phyloP scores from a whole-genome alignment of 1,140 invertebrate genomes.

The Paracyclopina nana region DNA sequence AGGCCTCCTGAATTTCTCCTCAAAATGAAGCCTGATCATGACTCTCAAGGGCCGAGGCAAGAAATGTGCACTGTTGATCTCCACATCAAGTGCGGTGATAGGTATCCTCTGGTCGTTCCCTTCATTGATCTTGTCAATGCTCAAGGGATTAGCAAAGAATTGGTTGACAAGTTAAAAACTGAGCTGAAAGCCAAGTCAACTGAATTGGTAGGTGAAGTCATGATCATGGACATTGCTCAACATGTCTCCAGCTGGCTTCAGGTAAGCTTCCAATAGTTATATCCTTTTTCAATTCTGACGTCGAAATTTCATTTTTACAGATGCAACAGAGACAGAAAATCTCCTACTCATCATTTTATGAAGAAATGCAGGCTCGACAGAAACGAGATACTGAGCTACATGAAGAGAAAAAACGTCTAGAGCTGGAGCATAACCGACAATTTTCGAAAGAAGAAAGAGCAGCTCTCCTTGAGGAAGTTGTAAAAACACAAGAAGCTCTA shows the following conservation, averaged over 20 bases:
- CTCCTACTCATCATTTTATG: constrained; percentile 18
- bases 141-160: constrained; percentile 19
- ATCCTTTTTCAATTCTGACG: too few relatives aligned
- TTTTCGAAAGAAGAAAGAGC: too few relatives aligned
- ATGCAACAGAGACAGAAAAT: constrained; percentile 5
- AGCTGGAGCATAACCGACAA: too few relatives aligned
- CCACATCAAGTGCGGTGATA: neutral
- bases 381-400: constrained; percentile 20
- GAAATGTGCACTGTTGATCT: neutral
- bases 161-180: constrained; percentile 18
- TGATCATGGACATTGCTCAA: constrained; percentile 20
- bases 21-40: constrained; percentile 12
- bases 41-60: constrained; percentile 17
- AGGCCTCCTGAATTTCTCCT: constrained; percentile 18
- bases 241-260: constrained; percentile 16
- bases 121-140: neutral
- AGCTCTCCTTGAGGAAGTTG: too few relatives aligned
- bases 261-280: too few relatives aligned
- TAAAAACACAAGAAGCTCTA: too few relatives aligned
- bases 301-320: too few relatives aligned
- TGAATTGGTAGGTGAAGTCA: constrained; percentile 18
- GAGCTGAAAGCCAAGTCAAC: constrained; percentile 16
- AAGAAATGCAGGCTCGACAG: constrained; percentile 19
- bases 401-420: constrained; percentile 18
- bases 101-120: neutral